Conservation (phyloP, 2,113 vertebrate species). For the Macheiramphus alcinus region DNA sequence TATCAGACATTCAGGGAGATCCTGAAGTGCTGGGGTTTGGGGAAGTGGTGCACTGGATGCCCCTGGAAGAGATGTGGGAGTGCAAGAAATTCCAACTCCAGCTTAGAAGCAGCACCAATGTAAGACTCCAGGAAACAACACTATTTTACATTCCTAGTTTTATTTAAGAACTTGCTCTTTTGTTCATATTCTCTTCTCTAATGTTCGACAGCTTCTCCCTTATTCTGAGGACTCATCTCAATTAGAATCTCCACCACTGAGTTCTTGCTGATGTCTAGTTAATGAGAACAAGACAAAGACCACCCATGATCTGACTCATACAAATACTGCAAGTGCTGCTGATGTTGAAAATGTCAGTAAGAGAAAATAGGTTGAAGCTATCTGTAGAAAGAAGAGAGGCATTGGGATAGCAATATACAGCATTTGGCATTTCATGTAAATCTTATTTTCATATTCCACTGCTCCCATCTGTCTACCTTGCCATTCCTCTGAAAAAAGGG, state of each 20-base stretch:
- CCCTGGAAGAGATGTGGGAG: neutral
- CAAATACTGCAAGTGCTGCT: neutral
- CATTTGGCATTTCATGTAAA: neutral
- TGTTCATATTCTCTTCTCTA: neutral
- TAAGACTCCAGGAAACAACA: neutral
- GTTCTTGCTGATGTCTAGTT: neutral
- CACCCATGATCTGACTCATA: neutral
- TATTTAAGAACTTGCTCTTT: neutral
- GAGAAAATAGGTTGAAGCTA: neutral
- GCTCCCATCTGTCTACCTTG: neutral
- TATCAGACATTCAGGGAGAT: neutral
- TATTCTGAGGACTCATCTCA: neutral
- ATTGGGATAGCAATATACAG: neutral
- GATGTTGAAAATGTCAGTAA: neutral
- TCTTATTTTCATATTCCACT: neutral
- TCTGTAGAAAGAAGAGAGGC: neutral
- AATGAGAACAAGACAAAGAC: constrained; percentile 23
- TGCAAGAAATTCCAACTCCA: neutral
- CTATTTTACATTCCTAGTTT: neutral
- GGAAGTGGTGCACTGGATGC: neutral
- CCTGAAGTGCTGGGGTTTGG: neutral
- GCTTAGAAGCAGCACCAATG: neutral
- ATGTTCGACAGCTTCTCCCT: neutral
- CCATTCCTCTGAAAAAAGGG: neutral
- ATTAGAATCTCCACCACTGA: neutral